Percentiles rank a stretch among this genome's conserved stretches.
These are phyloP conservation scores for Diadema setosum DNA, from an alignment of 35 echinoderm and acorn worm species.

Conservation along the genomic window DNA sequence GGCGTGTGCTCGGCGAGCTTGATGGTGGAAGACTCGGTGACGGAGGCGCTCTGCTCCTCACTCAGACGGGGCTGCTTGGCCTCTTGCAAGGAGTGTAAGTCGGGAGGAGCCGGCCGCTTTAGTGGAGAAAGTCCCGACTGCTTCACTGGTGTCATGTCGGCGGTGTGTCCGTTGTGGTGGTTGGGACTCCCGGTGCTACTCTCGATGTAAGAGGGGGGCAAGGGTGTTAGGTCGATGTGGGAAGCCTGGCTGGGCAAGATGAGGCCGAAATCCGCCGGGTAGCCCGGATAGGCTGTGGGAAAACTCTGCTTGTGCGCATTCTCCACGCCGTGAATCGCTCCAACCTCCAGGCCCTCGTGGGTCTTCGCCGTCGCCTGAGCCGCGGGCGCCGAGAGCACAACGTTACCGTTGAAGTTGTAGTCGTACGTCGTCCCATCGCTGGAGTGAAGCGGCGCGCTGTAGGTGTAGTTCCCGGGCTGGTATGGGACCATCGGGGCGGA, in stretches of 20 bases:
- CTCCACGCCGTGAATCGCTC: not conserved
- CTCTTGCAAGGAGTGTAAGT: conserved; percentile 34
- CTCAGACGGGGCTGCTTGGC: conserved; percentile 8
- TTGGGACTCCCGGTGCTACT: not conserved
- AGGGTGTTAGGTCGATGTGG: too few relatives aligned
- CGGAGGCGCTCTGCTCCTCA: too few relatives aligned
- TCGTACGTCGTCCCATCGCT: not conserved
- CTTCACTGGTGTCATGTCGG: conserved; percentile 31
- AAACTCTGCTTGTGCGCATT: too few relatives aligned
- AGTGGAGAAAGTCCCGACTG: not conserved
- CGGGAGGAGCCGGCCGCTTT: conserved; percentile 62
- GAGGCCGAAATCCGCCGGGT: too few relatives aligned
- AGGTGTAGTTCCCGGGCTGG: conserved; percentile 18
- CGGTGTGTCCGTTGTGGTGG: not conserved
- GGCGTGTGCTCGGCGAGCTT: conserved; percentile 74
- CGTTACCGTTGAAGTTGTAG: not conserved
- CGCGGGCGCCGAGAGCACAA: not conserved
- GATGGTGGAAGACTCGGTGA: conserved; percentile 13
- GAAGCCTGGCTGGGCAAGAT: too few relatives aligned
- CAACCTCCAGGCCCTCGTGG: not conserved
- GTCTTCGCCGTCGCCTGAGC: not conserved
- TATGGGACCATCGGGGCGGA: not conserved
- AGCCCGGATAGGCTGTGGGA: too few relatives aligned
- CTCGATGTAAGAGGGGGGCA: too few relatives aligned
- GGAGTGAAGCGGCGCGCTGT: not conserved